Percentiles rank a stretch among this genome's conserved stretches.
Conservation (phyloP, 2,113 vertebrate species). For the Falco punctatus region DNA sequence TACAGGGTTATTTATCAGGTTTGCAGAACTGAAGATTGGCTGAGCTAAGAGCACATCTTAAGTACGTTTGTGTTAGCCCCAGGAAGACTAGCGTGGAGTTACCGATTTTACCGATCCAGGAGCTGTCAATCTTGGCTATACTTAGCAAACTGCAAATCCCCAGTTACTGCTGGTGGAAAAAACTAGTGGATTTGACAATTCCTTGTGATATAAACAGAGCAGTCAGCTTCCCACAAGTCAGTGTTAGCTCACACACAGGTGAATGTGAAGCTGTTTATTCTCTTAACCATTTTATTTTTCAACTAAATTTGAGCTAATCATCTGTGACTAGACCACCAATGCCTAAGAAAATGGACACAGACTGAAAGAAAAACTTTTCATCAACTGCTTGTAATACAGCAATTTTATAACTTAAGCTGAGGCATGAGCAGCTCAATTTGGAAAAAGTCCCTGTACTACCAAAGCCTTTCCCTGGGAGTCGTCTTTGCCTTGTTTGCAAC, state of each 20-base stretch:
- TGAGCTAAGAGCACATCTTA: neutral
- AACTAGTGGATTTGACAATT: neutral
- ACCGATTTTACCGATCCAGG: neutral
- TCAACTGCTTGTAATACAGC: neutral
- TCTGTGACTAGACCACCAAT: neutral
- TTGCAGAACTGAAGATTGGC: neutral
- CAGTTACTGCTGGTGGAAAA: neutral
- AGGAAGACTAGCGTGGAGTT: neutral
- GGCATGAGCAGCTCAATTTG: rapidly evolving
- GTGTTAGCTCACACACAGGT: neutral
- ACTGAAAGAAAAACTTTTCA: neutral
- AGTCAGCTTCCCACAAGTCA: neutral
- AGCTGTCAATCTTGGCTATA: neutral
- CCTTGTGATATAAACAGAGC: neutral
- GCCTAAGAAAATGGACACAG: neutral
- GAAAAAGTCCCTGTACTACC: neutral
- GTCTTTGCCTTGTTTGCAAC: neutral
- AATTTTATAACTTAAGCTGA: neutral
- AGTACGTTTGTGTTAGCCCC: neutral
- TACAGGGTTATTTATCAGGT: neutral
- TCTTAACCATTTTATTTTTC: neutral
- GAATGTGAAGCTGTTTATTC: neutral
- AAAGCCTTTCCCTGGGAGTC: neutral
- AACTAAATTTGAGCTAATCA: neutral
- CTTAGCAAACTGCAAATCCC: neutral